Evolutionary conservation across 2,797 vertebrate species (phyloP), one percentile per base, ranked within the genome.

Genomic region (Acanthurus leucopareius): DNA sequence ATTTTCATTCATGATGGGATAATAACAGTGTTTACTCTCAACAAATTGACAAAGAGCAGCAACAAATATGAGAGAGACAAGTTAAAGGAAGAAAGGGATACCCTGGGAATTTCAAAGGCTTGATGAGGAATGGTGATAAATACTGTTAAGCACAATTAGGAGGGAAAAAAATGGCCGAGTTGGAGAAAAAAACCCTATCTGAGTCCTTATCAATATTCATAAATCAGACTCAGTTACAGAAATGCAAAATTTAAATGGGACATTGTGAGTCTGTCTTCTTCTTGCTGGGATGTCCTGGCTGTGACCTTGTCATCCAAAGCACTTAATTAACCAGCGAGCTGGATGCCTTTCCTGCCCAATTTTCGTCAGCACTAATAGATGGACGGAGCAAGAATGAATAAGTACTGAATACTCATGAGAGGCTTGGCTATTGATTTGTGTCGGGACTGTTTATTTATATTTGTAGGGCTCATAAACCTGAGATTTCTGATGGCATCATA

Each of bases 51-150:
- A 49, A 54, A 52, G 38, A 62, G 22, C 35, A 19, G 28, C 48
- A 54, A 54, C 20, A 69, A 20, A 48, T 17, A 20, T 38, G 69
- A 84, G 62, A 16, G 22, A 3, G 38, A 75, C 45, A 25, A 47
- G 11, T 62, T 19, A 40, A 56, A 59, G 14, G 32, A 47, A 38
- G 68, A 9, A 45, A 47, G 17, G 63, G 44, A 65, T 70, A 38
- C 69, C 25, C 14, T 53, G 35, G 71, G 40, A 16, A 69, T 71
- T 82, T 53, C 80, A 61, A 72, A 79, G 80, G 77, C 75, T 82
- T 79, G 77, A 86, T 83, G 74, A 84, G 61, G 47, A 28, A 52
- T 83, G 51, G 44, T 78, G 82, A 76, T 77, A 84, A 82, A 91
- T 62, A 83, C 68, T 73, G 66, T 76, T 77, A 47, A 71, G 59